phyloP scores from a whole-genome alignment of 1,140 invertebrate genomes.

The Drosophila kikkawai region DNA sequence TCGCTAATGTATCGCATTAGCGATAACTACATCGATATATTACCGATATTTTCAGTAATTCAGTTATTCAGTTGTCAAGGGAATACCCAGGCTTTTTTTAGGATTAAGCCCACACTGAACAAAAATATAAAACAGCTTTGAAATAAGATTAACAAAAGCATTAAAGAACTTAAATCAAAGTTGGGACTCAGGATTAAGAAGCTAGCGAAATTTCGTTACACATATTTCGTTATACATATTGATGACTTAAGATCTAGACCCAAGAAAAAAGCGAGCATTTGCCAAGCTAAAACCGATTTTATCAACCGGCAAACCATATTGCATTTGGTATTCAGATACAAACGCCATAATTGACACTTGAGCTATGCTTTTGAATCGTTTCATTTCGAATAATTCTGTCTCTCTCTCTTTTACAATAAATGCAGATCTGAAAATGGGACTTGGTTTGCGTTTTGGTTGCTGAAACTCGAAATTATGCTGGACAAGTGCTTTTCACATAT shows the following conservation, averaged over 20 bases:
- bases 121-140: background rate
- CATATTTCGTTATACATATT: constrained; percentile 23
- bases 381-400: background rate
- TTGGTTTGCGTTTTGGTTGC: constrained; percentile 8
- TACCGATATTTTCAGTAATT: too few relatives aligned
- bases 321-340: constrained; percentile 29
- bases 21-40: too few relatives aligned
- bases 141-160: constrained; percentile 16
- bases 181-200: constrained; percentile 47
- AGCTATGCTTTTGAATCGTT: constrained; percentile 15
- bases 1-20: too few relatives aligned
- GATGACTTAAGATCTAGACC: constrained; percentile 55
- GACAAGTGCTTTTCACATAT: constrained; percentile 43
- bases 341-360: constrained; percentile 28
- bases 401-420: constrained; percentile 21
- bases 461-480: constrained; percentile 26
- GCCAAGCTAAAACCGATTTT: constrained; percentile 41
- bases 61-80: too few relatives aligned
- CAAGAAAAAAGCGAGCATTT: constrained; percentile 55
- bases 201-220: constrained; percentile 52
- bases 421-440: constrained; percentile 34
- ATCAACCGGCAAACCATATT: constrained; percentile 31
- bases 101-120: background rate
- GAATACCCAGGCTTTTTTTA: too few relatives aligned
- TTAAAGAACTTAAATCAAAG: constrained; percentile 18